Base-by-base conservation (phyloP, 2,113 vertebrate genomes). In the Paralichthys olivaceus region DNA sequence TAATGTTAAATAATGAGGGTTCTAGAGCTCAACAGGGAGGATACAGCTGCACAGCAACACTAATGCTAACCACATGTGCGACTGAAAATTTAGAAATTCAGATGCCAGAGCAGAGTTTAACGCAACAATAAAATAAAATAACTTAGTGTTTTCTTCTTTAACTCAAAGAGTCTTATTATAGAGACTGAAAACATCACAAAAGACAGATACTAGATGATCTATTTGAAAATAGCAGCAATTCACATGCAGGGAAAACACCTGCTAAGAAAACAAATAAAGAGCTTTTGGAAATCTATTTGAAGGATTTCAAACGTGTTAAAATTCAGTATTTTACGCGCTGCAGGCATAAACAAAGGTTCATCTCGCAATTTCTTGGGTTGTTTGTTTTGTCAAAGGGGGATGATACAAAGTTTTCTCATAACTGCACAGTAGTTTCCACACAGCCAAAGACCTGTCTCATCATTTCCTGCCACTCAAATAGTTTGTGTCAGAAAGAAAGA, bases 321-420 rank as follows among this genome's bases (percentile, higher is more conserved):
- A 84, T 85, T 75, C 70, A 67, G 61, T 40, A 45, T 63, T 69
- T 79, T 79, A 57, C 68, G 80, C 70, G 78, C 89, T 87, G 67
- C 84, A 76, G 85, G 80, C 86, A 80, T 83, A 77, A 88, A 90
- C 85, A 90, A 77, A 84, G 72, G 60, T 61, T 77, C 37, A 61
- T 65, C 55, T 75, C 13, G 28, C 79, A 74, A 72, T 67, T 77
- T 75, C 59, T 80, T 65, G 61, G 60, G 40, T 77, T 78, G 84
- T 88, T 87, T 88, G 69, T 71, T 84, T 86, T 84, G 68, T 79
- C 62, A 86, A 75, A 78, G 70, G 32, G 75, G 64, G 66, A 59
- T 78, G 57, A 84, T 19, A 47, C 14, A 76, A 66, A 69, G 51
- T 64, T 72, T 69, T 67, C 65, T 68, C 20, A 43, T 26, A 79